Conservation (phyloP, 2,888 invertebrate genomes). For the Leucophora obtusa region DNA sequence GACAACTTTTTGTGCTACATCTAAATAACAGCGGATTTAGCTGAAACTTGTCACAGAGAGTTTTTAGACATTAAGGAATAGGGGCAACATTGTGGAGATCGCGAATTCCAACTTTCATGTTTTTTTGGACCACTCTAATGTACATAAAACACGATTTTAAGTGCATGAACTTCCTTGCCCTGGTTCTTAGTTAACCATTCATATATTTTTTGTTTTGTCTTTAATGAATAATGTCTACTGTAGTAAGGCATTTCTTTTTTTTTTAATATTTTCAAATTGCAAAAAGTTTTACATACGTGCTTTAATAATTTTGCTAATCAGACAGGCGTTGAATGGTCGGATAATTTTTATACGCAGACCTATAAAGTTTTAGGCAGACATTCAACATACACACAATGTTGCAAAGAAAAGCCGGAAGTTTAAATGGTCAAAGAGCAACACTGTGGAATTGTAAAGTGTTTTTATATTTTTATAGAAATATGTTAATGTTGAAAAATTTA, state of each 20-base stretch:
- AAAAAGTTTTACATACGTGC: conserved; percentile 34
- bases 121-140: too few relatives aligned
- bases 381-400: background rate
- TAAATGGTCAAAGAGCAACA: conserved; percentile 13
- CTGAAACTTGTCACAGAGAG: too few relatives aligned
- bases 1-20: too few relatives aligned
- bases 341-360: conserved; percentile 38
- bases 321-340: conserved; percentile 16
- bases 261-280: conserved; percentile 27
- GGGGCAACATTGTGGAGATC: too few relatives aligned
- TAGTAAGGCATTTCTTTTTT: background rate
- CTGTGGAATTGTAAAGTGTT: conserved; percentile 3
- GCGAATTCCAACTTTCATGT: too few relatives aligned
- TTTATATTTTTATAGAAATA: conserved; percentile 45
- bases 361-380: conserved; percentile 44
- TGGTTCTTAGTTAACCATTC: conserved; percentile 5
- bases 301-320: conserved; percentile 27
- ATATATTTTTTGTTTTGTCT: conserved; percentile 4
- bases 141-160: too few relatives aligned
- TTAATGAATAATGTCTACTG: conserved; percentile 15
- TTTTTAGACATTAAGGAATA: too few relatives aligned
- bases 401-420: conserved; percentile 35
- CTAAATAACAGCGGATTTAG: too few relatives aligned
- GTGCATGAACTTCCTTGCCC: too few relatives aligned
- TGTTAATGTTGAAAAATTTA: conserved; percentile 30